Evolutionary conservation across 37 sponge, comb jelly and placozoan genomes (phyloP).

Genomic region (Cladorhizidae sp.): DNA sequence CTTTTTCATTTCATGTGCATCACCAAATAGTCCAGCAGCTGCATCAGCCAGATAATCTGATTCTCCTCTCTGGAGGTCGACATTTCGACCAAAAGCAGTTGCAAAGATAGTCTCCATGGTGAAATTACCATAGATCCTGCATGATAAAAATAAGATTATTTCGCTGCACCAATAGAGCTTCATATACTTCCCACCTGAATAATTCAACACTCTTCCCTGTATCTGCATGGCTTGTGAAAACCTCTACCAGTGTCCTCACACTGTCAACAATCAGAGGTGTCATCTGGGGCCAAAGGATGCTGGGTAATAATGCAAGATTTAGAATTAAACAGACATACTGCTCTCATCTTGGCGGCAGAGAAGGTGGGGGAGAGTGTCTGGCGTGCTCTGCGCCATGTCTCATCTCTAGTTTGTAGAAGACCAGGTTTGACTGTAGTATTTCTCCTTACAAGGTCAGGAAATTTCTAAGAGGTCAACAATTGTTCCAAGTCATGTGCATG

Average conservation of each 20-base stretch:
- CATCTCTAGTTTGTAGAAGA: too few species aligned
- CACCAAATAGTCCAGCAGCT: constrained; percentile 17
- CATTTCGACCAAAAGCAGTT: constrained; percentile 56
- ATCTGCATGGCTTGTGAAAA: constrained; percentile 21
- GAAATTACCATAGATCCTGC: constrained; percentile 27
- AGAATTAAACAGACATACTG: too few species aligned
- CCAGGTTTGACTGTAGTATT: too few species aligned
- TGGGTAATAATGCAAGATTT: too few species aligned
- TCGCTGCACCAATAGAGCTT: neutral
- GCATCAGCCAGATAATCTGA: constrained; percentile 52
- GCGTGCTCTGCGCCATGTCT: too few species aligned
- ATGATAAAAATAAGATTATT: constrained; percentile 35
- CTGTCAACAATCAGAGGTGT: constrained; percentile 54
- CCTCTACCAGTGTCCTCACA: constrained; percentile 16
- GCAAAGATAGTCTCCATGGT: constrained; percentile 78
- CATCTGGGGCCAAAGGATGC: constrained; percentile 52
- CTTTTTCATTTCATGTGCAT: constrained; percentile 1
- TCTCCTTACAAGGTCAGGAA: too few species aligned
- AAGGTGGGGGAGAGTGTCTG: too few species aligned
- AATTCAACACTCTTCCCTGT: constrained; percentile 46
- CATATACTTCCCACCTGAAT: constrained; percentile 11
- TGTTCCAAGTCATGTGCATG: too few species aligned
- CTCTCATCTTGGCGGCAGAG: too few species aligned
- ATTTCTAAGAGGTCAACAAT: too few species aligned
- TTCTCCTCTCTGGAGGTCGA: constrained; percentile 40